Base-by-base conservation (phyloP, 2,113 vertebrate species). In the Callopanchax toddi region DNA sequence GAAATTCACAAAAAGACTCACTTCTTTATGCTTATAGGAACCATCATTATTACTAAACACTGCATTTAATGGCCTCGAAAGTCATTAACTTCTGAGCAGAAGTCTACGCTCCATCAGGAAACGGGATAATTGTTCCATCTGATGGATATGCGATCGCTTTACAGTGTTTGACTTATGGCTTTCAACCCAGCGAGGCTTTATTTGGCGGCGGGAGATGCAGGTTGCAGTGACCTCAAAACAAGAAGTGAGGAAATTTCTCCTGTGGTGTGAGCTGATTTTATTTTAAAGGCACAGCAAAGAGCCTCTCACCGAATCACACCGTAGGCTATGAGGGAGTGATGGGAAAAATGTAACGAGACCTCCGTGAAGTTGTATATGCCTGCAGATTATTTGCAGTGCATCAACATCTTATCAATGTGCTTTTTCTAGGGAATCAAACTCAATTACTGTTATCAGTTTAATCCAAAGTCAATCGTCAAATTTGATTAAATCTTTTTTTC, bases 1-100 rank as follows among this genome's bases (percentile, higher is more conserved):
- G 85, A 76, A 76, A 87, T 81, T 68, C 65, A 37, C 54, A 74
- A 56, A 83, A 78, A 70, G 60, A 85, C 62, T 79, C 78, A 63
- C 80, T 72, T 58, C 72, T 84, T 79, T 78, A 49, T 74, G 67
- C 74, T 29, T 37, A 36, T 8, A 3, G 46, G 54, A 80, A 76
- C 79, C 67, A 75, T 86, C 79, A 81, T 82, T 78, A 85, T 70
- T 59, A 43, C 73, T 78, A 84, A 86, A 78, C 76, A 71, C 70
- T 34, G 48, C 54, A 45, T 64, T 71, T 71, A 76, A 82, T 81
- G 57, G 67, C 61, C 59, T 72, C 78, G 49, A 2, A 65, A 78
- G 49, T 63, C 77, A 74, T 82, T 76, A 51, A 69, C 83, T 75
- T 83, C 23, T 49, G 66, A 20, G 64, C 69, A 76, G 62, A 69